These are phyloP conservation scores for Conger conger DNA, from an alignment of 2,113 vertebrate genomes.

Conservation along the genomic window DNA sequence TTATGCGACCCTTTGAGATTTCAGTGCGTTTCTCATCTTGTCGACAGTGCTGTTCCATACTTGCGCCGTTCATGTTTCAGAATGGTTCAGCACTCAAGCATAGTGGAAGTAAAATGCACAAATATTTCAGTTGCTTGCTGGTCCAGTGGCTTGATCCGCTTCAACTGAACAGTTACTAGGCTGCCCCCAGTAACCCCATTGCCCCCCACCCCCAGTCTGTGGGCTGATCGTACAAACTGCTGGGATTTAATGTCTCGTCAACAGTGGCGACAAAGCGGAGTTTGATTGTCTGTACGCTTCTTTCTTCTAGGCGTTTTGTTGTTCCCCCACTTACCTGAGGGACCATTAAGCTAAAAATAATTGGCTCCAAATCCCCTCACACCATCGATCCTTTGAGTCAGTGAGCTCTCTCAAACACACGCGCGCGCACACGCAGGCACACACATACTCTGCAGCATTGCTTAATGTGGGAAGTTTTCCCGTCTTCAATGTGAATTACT, in stretches of 20 bases:
- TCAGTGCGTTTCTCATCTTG: neutral
- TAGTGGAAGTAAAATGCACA: neutral
- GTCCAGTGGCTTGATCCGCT: conserved; percentile 10
- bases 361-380: conserved; percentile 75
- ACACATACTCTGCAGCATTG: neutral
- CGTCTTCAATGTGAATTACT: neutral
- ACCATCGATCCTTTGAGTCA: conserved; percentile 78
- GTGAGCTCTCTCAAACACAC: conserved; percentile 68
- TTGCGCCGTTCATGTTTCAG: neutral
- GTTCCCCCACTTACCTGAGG: conserved; percentile 67
- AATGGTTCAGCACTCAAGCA: neutral
- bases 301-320: conserved; percentile 76
- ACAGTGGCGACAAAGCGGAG: conserved; percentile 49
- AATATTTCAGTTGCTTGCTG: neutral
- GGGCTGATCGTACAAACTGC: conserved; percentile 13
- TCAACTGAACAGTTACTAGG: neutral
- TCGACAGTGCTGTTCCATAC: neutral
- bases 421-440: conserved; percentile 17
- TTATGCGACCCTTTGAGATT: neutral
- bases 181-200: conserved; percentile 17
- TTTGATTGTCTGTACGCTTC: conserved; percentile 70
- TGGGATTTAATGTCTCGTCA: conserved; percentile 35
- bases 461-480: neutral
- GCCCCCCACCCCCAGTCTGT: conserved; percentile 16
- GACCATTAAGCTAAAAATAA: conserved; percentile 83